Base-by-base conservation (phyloP, 2,888 invertebrate genomes). In the Aporophyla lueneburgensis region DNA sequence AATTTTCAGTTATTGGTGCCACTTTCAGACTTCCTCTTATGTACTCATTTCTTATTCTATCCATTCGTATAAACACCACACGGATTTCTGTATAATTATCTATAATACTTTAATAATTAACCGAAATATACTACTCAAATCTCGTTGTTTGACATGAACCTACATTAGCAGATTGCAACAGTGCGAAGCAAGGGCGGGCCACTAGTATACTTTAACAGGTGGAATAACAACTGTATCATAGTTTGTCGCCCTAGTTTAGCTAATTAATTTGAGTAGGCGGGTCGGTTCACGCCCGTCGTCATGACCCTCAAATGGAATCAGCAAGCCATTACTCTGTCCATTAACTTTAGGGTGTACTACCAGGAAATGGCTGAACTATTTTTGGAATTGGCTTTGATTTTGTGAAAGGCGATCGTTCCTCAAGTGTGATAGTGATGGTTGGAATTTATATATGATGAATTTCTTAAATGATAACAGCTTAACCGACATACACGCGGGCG, bases 261-360 rank as follows among this genome's bases (percentile, higher is more conserved):
- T 93, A 94, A 95, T 95, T 93, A 94, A 93, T 93, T 94, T 90
- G 90, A 83, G 80, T 83, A 86, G 90, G 92, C 90, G 93, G 91
- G 92, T 88, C 94, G 87, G 83, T 85, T 86, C 91, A 89, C 93
- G 84, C 94, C 93, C 90, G 81, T 72, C 88, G 76, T 81, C 78
- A 86, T 87, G 78, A 85, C 88, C 80, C 78, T 88, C 85, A 88
- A 93, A 92, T 90, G 84, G 84, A 90, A 90, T 90, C 88, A 91
- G 78, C 84, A 87, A 86, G 79, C 86, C 85, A 88, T 90, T 84
- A 88, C 77, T 81, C 76, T 81, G 76, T 71, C 76, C 86, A 89
- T 88, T 86, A 87, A 76, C 61, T 83, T 73, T 80, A 78, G 77
- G 83, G 84, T 74, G 51, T 62, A 65, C 68, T 69, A 49, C 24